Evolutionary conservation across 2,888 invertebrate species (phyloP).

Genomic region (Mamestra brassicae): DNA sequence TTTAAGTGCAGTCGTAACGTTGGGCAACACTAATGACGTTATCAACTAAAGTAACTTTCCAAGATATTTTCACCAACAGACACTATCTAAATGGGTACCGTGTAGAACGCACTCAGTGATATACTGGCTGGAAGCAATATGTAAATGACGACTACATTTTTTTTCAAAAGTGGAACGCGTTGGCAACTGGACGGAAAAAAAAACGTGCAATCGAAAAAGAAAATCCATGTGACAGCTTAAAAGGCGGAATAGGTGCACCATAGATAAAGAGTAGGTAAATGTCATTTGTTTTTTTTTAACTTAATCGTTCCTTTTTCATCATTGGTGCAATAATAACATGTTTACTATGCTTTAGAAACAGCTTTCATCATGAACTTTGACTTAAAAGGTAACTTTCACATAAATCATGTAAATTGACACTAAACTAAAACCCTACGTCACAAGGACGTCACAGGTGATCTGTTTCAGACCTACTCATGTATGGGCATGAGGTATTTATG

Average conservation of each 20-base stretch:
- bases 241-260: conserved; percentile 29
- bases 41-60: conserved; percentile 78
- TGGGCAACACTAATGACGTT: conserved; percentile 75
- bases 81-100: conserved; percentile 79
- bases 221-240: conserved; percentile 37
- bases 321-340: not conserved
- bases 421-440: conserved; percentile 1
- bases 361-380: conserved; percentile 8
- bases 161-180: conserved; percentile 72
- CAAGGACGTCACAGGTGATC: conserved; percentile 40
- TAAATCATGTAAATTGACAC: conserved; percentile 28
- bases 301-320: not conserved
- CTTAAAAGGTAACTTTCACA: conserved; percentile 8
- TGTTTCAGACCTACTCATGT: conserved; percentile 34
- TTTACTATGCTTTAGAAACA: conserved; percentile 4
- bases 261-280: conserved; percentile 24
- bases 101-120: conserved; percentile 68
- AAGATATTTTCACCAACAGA: conserved; percentile 74
- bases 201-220: conserved; percentile 49
- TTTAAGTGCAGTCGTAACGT: conserved; percentile 72
- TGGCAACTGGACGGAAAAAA: conserved; percentile 54
- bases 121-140: conserved; percentile 71
- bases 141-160: conserved; percentile 67
- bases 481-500: conserved; percentile 65
- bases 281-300: not conserved